Conservation (phyloP, 2,113 vertebrate species). For the Turdus rufiventris region DNA sequence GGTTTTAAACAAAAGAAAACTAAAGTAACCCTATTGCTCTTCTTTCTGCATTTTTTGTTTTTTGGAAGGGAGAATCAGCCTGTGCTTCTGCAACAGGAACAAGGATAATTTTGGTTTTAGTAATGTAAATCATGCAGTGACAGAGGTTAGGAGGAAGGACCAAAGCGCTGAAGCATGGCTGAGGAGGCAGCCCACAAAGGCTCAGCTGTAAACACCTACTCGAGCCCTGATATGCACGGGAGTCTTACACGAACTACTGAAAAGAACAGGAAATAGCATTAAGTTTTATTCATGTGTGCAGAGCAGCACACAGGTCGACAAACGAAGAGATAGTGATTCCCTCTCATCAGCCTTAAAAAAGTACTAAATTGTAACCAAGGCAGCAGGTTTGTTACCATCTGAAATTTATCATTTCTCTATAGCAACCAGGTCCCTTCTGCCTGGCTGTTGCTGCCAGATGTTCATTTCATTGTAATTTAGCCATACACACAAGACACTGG, state of each 20-base stretch:
- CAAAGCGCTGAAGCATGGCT: background rate
- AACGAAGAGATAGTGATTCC: background rate
- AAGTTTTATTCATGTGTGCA: background rate
- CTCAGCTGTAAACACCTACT: background rate
- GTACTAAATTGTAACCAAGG: constrained; percentile 11
- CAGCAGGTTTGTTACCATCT: background rate
- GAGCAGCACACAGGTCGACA: background rate
- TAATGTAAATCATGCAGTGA: background rate
- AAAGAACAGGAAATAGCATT: constrained; percentile 30
- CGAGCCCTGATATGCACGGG: background rate
- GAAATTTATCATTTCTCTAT: background rate
- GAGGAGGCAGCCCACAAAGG: background rate
- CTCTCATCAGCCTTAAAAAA: background rate
- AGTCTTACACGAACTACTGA: background rate
- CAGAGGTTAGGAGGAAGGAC: background rate
- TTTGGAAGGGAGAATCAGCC: background rate
- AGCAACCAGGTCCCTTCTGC: constrained; percentile 15
- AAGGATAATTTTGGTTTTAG: background rate
- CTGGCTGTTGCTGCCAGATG: constrained; percentile 30
- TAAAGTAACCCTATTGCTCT: background rate
- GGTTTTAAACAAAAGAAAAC: background rate
- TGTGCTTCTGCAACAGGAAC: background rate
- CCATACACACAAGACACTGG: background rate
- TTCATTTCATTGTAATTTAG: constrained; percentile 37
- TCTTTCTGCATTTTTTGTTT: background rate